Evolutionary conservation across 1,140 invertebrate species (phyloP).

Genomic region (Trichomalopsis sarcophagae): DNA sequence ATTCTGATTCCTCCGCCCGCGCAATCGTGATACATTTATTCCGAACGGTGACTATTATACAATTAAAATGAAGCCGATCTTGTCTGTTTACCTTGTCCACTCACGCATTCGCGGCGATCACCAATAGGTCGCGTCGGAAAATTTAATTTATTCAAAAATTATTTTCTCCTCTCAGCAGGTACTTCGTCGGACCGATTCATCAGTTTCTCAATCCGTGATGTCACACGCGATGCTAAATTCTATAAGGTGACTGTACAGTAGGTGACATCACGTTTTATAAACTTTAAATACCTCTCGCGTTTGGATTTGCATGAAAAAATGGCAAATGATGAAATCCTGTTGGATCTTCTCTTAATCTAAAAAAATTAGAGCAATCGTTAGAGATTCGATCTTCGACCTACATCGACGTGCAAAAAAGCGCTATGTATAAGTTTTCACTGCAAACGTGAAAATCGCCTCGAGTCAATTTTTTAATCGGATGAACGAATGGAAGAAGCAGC

Average conservation of each 20-base stretch:
- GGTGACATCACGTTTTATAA: not conserved
- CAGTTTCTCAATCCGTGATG: not conserved
- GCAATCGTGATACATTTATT: no score
- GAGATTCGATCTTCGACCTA: not conserved
- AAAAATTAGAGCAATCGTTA: not conserved
- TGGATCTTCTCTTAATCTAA: not conserved
- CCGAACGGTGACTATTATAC: no score
- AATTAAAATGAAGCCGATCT: no score
- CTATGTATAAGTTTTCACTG: not conserved
- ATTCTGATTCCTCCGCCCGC: no score
- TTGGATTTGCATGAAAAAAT: not conserved
- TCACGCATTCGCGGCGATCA: no score
- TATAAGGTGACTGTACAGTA: not conserved
- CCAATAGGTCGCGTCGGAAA: not conserved
- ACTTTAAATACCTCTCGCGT: not conserved
- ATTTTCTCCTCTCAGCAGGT: not conserved
- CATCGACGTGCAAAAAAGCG: not conserved
- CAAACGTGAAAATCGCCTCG: not conserved
- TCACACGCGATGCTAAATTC: not conserved
- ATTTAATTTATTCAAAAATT: constrained; percentile 16
- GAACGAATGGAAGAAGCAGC: no score
- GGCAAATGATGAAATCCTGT: not conserved
- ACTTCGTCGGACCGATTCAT: not conserved
- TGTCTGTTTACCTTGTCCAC: not conserved
- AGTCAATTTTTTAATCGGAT: not conserved